phyloP scores from a whole-genome alignment of 2,797 vertebrate species.

The Chelon auratus region DNA sequence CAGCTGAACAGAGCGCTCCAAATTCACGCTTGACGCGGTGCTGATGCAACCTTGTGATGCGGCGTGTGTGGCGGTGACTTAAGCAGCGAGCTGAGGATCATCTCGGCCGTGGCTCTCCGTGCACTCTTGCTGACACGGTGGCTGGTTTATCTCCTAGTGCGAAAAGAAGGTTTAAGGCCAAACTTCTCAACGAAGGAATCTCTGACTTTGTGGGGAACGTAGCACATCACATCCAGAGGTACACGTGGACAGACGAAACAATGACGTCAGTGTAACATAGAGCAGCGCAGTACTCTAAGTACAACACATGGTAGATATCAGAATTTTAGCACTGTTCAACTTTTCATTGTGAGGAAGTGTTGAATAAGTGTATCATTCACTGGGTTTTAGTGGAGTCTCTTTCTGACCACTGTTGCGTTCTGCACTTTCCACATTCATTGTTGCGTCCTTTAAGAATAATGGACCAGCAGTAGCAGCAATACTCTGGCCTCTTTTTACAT shows the following conservation, averaged over 20 bases:
- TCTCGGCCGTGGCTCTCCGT: slow-evolving; percentile 4
- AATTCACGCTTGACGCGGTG: slow-evolving; percentile 62
- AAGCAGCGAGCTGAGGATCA: slow-evolving; percentile 25
- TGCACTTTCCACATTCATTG: not conserved
- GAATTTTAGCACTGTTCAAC: not conserved
- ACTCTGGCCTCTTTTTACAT: not conserved
- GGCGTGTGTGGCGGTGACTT: slow-evolving; percentile 36
- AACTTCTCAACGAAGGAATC: slow-evolving; percentile 32
- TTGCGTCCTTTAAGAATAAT: slow-evolving; percentile 16
- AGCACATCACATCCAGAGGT: not conserved
- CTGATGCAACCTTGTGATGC: slow-evolving; percentile 66
- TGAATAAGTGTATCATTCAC: slow-evolving; percentile 7
- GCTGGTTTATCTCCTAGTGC: slow-evolving; percentile 27
- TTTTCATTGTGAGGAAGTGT: not conserved
- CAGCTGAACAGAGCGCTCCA: slow-evolving; percentile 59
- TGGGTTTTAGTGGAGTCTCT: not conserved
- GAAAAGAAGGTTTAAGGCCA: slow-evolving; percentile 31
- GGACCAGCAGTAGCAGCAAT: not conserved
- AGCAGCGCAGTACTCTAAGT: not conserved
- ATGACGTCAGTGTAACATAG: not conserved
- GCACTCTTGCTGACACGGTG: slow-evolving; percentile 31
- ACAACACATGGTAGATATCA: not conserved
- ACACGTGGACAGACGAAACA: not conserved
- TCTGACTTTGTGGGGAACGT: not conserved
- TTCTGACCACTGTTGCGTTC: not conserved